These are phyloP conservation scores for Nycticryphes semicollaris DNA, from an alignment of 2,113 vertebrate genomes.

Conservation along the genomic window DNA sequence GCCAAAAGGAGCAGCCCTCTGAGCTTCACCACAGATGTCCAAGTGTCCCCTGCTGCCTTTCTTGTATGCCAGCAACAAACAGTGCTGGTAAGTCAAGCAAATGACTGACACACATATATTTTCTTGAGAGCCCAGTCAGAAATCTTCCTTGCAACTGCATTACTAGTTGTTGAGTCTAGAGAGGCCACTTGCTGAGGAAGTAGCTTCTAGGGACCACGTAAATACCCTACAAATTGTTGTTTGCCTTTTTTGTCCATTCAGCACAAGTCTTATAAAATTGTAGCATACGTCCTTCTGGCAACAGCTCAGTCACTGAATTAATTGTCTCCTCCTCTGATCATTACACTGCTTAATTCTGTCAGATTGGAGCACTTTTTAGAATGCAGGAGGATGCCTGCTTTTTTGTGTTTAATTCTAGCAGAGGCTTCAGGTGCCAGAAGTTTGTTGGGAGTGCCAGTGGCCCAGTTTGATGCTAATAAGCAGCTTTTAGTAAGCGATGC, in stretches of 20 bases:
- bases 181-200: background rate
- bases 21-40: background rate
- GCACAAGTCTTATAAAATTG: background rate
- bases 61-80: background rate
- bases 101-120: background rate
- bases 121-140: background rate
- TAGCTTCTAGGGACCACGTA: background rate
- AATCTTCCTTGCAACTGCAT: background rate
- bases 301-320: background rate
- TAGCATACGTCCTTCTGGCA: background rate
- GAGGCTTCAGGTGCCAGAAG: background rate
- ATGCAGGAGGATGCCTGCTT: background rate
- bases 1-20: background rate
- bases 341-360: background rate
- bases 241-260: background rate
- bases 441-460: slow-evolving; percentile 6
- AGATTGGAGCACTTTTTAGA: background rate
- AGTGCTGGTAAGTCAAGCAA: background rate
- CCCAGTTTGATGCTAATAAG: slow-evolving; percentile 43
- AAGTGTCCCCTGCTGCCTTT: background rate
- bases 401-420: background rate
- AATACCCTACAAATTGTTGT: background rate
- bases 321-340: background rate
- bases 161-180: background rate
- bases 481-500: slow-evolving; percentile 31